These are phyloP conservation scores for Drosophila antonietae DNA, from an alignment of 2,888 invertebrate genomes.

Conservation along the genomic window DNA sequence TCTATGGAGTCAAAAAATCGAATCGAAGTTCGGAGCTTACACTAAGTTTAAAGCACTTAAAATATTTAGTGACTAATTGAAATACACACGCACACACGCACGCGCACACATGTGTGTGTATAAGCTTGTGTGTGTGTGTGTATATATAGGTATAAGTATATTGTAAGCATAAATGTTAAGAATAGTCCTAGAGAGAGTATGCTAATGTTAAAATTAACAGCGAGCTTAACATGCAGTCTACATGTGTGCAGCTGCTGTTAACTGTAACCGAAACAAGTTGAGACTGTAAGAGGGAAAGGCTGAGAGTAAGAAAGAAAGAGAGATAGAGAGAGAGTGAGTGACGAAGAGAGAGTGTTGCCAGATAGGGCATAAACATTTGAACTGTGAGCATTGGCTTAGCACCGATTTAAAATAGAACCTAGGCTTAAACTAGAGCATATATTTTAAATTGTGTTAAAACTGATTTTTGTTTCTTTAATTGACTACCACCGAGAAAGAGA, in stretches of 20 bases:
- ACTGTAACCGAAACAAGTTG: slow-evolving; percentile 1
- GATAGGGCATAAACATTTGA: slow-evolving; percentile 43
- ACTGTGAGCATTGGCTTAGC: slow-evolving; percentile 77
- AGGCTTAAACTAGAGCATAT: slow-evolving; percentile 61
- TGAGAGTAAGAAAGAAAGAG: slow-evolving; percentile 5
- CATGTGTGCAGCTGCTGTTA: background rate
- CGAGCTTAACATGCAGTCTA: background rate
- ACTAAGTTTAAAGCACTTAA: slow-evolving; percentile 79
- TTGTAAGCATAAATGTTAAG: slow-evolving; percentile 31
- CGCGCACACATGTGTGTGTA: background rate
- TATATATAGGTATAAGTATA: slow-evolving; percentile 48
- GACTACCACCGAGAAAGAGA: slow-evolving; percentile 64
- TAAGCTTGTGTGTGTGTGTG: slow-evolving; percentile 31
- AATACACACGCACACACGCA: slow-evolving; percentile 51
- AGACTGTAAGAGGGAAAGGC: slow-evolving; percentile 8
- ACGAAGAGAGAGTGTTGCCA: slow-evolving; percentile 32
- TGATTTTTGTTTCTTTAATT: slow-evolving; percentile 25
- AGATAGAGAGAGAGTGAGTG: slow-evolving; percentile 23
- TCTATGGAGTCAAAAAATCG: slow-evolving; percentile 20
- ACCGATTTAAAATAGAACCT: slow-evolving; percentile 73
- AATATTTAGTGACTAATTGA: slow-evolving; percentile 84
- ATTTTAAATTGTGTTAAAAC: slow-evolving; percentile 29
- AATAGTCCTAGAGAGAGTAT: slow-evolving; percentile 14
- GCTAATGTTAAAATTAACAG: slow-evolving; percentile 9
- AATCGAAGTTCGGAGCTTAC: slow-evolving; percentile 57